phyloP scores from a whole-genome alignment of 2,113 vertebrate species.

The Geothlypis trichas region DNA sequence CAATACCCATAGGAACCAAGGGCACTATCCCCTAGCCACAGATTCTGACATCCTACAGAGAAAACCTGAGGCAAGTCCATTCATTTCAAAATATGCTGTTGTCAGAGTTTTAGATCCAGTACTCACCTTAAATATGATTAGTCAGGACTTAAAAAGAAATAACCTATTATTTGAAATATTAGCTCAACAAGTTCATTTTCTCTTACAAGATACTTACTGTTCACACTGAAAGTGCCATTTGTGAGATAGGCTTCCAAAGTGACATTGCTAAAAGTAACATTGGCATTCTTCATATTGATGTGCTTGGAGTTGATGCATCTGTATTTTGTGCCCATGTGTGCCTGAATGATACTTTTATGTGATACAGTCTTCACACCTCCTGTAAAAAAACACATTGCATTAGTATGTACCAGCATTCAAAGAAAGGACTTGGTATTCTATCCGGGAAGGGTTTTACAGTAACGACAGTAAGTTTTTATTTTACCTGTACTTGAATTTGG shows the following conservation, averaged over 20 bases:
- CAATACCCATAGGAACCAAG: background rate
- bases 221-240: constrained; percentile 75
- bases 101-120: background rate
- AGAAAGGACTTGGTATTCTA: background rate
- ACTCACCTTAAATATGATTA: background rate
- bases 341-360: constrained; percentile 67
- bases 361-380: background rate
- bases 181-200: background rate
- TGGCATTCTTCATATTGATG: constrained; percentile 59
- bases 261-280: constrained; percentile 73
- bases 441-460: background rate
- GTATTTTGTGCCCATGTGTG: constrained; percentile 82
- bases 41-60: background rate
- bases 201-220: constrained; percentile 71
- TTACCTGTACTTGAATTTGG: constrained; percentile 79
- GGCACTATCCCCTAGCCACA: accelerated
- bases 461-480: background rate
- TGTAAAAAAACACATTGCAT: background rate
- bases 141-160: background rate
- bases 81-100: background rate
- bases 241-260: constrained; percentile 86
- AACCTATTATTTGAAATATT: background rate
- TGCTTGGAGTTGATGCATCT: constrained; percentile 71
- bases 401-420: background rate
- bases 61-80: background rate